phyloP scores from a whole-genome alignment of 2,888 invertebrate species.

The Morinoia aosen region DNA sequence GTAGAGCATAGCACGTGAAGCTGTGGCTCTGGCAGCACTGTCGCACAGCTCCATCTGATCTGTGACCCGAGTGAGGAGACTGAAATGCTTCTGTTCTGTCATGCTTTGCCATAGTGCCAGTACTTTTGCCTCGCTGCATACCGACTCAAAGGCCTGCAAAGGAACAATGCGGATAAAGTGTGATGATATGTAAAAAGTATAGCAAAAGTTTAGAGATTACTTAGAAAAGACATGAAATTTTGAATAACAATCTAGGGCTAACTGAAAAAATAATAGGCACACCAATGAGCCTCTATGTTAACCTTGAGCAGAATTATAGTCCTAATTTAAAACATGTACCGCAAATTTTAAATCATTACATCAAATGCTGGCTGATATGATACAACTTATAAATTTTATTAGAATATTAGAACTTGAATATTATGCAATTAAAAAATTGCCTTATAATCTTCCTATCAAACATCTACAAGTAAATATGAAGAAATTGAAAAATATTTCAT shows the following conservation, averaged over 20 bases:
- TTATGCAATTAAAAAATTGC: no score
- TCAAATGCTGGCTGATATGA: not conserved
- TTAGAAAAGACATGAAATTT: not conserved
- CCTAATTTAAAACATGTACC: not conserved
- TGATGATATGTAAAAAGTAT: not conserved
- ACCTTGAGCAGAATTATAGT: not conserved
- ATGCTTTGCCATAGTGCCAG: conserved; percentile 88
- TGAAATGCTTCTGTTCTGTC: conserved; percentile 79
- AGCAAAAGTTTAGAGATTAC: not conserved
- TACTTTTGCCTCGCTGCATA: conserved; percentile 87
- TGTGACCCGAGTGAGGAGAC: conserved; percentile 86
- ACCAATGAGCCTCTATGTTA: not conserved
- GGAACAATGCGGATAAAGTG: not conserved
- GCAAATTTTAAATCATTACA: no score
- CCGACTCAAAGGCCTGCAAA: conserved; percentile 86
- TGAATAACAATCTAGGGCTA: not conserved
- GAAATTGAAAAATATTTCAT: no score
- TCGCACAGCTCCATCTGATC: conserved; percentile 93
- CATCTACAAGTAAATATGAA: no score
- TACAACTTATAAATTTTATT: not conserved
- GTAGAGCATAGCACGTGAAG: conserved; percentile 93
- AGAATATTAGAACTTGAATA: no score
- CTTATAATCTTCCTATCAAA: no score
- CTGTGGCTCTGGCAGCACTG: conserved; percentile 86
- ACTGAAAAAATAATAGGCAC: no score